Percentiles rank a stretch among this genome's conserved stretches.
Conservation (phyloP, 2,888 invertebrate genomes). For the Dorcus hopei region DNA sequence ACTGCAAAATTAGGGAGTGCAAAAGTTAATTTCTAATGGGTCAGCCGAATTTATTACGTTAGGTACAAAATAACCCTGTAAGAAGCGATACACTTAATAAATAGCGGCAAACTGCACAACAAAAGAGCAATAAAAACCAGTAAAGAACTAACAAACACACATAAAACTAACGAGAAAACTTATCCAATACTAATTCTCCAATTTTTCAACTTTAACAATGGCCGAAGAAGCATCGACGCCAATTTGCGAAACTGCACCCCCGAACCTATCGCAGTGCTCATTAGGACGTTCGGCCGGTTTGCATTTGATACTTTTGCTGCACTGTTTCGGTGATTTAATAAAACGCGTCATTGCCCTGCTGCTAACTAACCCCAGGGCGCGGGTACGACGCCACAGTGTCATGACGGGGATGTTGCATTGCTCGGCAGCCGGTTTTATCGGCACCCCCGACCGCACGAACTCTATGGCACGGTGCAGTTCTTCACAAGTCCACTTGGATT, state of each 20-base stretch:
- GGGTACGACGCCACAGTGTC: conserved; percentile 42
- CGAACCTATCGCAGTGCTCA: conserved; percentile 20
- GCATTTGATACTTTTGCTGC: not conserved
- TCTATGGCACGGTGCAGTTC: conserved; percentile 38
- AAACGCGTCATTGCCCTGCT: conserved; percentile 30
- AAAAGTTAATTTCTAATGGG: too few relatives aligned
- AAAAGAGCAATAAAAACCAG: conserved; percentile 37
- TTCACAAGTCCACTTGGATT: conserved; percentile 36
- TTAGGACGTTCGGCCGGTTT: conserved; percentile 11
- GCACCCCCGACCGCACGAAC: conserved; percentile 39
- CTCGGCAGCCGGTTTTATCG: conserved; percentile 43
- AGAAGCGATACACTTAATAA: conserved; percentile 21
- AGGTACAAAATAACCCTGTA: not conserved
- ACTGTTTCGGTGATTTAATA: conserved; percentile 11
- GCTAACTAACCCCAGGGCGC: conserved; percentile 37
- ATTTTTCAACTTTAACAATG: conserved; percentile 29
- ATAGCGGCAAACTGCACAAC: conserved; percentile 25
- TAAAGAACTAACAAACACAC: conserved; percentile 37
- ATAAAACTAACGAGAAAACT: conserved; percentile 41
- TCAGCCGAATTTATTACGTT: not conserved
- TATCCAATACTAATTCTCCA: conserved; percentile 39
- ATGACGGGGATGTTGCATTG: conserved; percentile 36
- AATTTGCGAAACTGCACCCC: conserved; percentile 6
- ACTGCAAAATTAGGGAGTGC: too few relatives aligned
- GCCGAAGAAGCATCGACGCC: not conserved